Conservation (phyloP, 1,140 invertebrate species). For the Gryllus bimaculatus region DNA sequence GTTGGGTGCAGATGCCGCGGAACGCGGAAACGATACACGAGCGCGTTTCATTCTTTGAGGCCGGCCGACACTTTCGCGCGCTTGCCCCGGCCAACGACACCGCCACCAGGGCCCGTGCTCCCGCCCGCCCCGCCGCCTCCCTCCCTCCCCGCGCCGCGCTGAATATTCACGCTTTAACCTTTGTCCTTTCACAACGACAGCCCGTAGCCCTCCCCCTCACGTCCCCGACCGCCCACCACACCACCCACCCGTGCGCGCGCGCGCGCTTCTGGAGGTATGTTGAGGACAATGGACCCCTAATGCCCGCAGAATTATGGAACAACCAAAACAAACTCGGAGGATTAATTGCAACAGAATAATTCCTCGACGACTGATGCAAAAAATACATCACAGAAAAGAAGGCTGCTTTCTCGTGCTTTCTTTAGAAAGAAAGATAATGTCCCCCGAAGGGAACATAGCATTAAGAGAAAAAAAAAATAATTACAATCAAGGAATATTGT, state of each 20-base stretch:
- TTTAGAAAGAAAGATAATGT: neutral
- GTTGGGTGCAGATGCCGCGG: neutral
- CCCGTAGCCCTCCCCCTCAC: neutral
- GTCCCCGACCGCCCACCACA: too few relatives aligned
- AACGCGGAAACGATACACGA: neutral
- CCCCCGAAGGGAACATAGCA: neutral
- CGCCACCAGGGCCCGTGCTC: too few relatives aligned
- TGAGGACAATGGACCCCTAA: neutral
- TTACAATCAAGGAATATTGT: neutral
- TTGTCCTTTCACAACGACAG: neutral
- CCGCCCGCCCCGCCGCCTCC: too few relatives aligned
- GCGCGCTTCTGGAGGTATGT: neutral
- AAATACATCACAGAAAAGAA: neutral
- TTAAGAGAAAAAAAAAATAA: neutral
- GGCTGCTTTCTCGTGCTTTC: neutral
- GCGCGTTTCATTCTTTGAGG: neutral
- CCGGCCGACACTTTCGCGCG: neutral
- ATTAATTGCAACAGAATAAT: constrained; percentile 1
- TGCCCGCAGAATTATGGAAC: neutral
- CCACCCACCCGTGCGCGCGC: too few relatives aligned
- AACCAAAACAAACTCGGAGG: neutral
- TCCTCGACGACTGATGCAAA: neutral
- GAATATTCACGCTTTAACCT: constrained; percentile 4
- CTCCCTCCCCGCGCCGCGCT: neutral
- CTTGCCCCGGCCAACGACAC: too few relatives aligned